These are phyloP conservation scores for Parazoanthus darwini DNA, from an alignment of 92 coral and sea anemone genomes.

Conservation along the genomic window DNA sequence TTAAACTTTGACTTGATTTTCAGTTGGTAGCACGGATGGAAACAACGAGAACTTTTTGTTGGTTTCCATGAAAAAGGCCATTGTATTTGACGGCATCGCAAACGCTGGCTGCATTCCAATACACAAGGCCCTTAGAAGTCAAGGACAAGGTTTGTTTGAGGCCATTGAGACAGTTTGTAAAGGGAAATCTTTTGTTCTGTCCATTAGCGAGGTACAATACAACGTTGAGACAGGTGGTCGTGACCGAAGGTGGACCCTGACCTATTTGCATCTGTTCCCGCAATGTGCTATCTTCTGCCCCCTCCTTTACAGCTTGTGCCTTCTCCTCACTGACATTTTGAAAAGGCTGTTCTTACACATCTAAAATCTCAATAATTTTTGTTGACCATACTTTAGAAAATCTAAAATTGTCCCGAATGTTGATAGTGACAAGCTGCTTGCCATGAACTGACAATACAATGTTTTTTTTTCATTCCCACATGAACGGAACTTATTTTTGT, in stretches of 20 bases:
- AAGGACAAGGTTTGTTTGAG: slow-evolving; percentile 15
- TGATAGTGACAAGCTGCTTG: too few species aligned
- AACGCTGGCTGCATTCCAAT: slow-evolving; percentile 38
- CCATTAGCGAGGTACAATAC: slow-evolving; percentile 16
- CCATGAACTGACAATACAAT: too few species aligned
- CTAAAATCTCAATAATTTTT: too few species aligned
- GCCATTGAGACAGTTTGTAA: not conserved
- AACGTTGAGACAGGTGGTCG: not conserved
- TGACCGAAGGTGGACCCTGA: not conserved
- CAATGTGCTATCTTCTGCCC: too few species aligned
- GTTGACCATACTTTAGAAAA: too few species aligned
- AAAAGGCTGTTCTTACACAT: too few species aligned
- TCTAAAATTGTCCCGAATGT: too few species aligned
- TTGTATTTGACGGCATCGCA: not conserved
- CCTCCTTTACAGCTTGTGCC: too few species aligned
- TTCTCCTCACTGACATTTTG: too few species aligned
- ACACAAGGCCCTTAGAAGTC: slow-evolving; percentile 16
- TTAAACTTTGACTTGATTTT: slow-evolving; percentile 6
- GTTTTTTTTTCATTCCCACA: too few species aligned
- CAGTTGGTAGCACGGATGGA: not conserved
- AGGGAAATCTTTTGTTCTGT: slow-evolving; percentile 6
- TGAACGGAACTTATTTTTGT: too few species aligned
- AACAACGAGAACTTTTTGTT: not conserved
- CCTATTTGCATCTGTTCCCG: too few species aligned
- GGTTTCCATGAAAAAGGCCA: not conserved